Base-by-base conservation (phyloP, 2,113 vertebrate species). In the Herpailurus yagouaroundi region DNA sequence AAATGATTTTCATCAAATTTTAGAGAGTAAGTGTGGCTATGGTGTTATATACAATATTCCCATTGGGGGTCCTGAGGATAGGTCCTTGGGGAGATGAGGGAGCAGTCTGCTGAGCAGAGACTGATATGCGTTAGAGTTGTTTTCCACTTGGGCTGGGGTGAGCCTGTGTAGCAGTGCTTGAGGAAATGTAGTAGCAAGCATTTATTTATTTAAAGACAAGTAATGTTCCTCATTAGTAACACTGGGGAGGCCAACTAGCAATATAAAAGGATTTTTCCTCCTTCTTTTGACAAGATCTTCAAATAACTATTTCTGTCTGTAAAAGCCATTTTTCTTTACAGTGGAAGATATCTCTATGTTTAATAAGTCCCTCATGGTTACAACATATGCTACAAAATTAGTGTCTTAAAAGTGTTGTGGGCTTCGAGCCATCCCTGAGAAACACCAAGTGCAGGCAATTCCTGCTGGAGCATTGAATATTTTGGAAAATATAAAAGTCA, bases 401-500 rank as follows among this genome's bases (percentile, higher is more conserved):
- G 55, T 92, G 63, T 16, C 52, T 85, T 92, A 48, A 33, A 92
- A 92, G 4, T 55, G 1, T 50, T 41, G 33, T 71, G 33, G 57
- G 68, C 52, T 90, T 90, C 4, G 2, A 81, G 52, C 29, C 68
- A 95, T 38, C 15, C n/a, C 11, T 85, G 31, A 89, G 48, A 91
- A 93, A 85, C 31, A 36, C 4, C 15, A 97, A 57, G 52, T 71
- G 36, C 18, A 80, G 23, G n/a, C 11, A 41, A 11, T 95, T 71
- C 0, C 31, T 77, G 12, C 48, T 89, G 18, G 57, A 90, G 52
- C 73, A 64, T 4, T 97, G 55, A 94, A 66, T 92, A 96, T 85
- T 97, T 81, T 94, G 19, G 41, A 68, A 27, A 96, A 69, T 68
- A 93, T 80, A 84, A 79, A 91, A 91, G 38, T 52, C 80, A 63